Base-by-base conservation (phyloP, 2,888 invertebrate species). In the Aleiodes alternator region DNA sequence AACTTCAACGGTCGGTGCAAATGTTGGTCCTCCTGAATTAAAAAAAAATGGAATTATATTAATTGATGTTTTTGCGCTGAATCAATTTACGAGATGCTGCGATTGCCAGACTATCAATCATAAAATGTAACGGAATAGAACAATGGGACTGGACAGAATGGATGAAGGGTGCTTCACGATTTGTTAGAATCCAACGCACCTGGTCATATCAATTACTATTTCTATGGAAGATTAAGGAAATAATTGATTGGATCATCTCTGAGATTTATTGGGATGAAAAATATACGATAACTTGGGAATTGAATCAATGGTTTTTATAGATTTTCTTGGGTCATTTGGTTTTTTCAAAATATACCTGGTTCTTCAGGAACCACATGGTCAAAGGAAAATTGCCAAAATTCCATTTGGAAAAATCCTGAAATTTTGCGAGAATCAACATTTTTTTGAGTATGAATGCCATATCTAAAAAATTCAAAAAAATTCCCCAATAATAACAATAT, bases 1-100 rank as follows among this genome's bases (percentile, higher is more conserved):
- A 75, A 88, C 87, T 66, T 85, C 84, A 43, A 89, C 31, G 48
- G 56, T 7, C 72, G 23, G 55, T 68, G 11, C 34, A 34, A 0
- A 34, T 34, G 34, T 23, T 48, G 38, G 43, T 64, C 4, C 4
- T 51, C 48, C 48, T 51, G 29, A 43, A 53, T 8, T 4, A 7
- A 50, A 43, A 69, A 57, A 59, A 43, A 50, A 68, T 9, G 43
- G 5, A 70, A 73, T 55, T 61, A 64, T 29, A 43, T 14, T 73
- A 7, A 57, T 57, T 59, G 4, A 48, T 11, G 8, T 56, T 56
- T 48, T 38, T 16, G 48, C 16, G 50, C 48, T 56, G 23, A 53
- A 16, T 66, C 66, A 50, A 48, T 66, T 66, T 66, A 7, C 38
- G 38, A 38, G n/a, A 68, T 51, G 14, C n/a, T 50, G 23, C 72